Base-by-base conservation (phyloP, 2,888 invertebrate species). In the Machimus rusticus region DNA sequence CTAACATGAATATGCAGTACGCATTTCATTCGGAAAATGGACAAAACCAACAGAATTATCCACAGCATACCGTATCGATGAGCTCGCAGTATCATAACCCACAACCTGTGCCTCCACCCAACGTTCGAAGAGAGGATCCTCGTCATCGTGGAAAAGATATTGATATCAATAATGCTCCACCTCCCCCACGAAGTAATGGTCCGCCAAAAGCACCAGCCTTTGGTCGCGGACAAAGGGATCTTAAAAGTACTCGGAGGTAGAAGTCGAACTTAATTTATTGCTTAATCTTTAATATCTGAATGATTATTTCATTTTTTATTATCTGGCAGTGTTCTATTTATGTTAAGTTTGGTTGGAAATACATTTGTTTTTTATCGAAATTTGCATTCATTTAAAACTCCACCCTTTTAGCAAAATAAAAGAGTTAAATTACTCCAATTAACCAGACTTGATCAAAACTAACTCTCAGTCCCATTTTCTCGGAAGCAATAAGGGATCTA, bases 31-130 rank as follows among this genome's bases (percentile, higher is more conserved):
- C 5, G 14, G 74, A 19, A 23, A 28, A 66, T 12, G 66, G 12
- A 19, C 19, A 66, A 23, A 51, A n/a, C n/a, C 57, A 57, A 9
- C 16, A 23, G 1, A 8, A 28, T 16, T 37, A 74, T 74, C 74
- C 74, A 8, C 84, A 84, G 28, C 51, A 34, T 37, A 84, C 23
- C 19, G 37, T 84, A 23, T 66, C 37, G 6, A 39, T 28, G 28
- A 34, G 2, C 19, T 9, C 66, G 28, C 79, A 46, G 12, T 57
- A 57, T 5, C 39, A 16, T 1, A 3, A 19, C 31, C 86, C 86
- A 16, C 86, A 86, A 34, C 86, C 86, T 19, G 77, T 86, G 16
- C 39, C 51, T 46, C 6, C 79, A 43, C 46, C 84, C 39, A 37
- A 3, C 23, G 6, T 31, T 16, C 43, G 79, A 23, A 39, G 79